phyloP scores from a whole-genome alignment of 2,113 vertebrate genomes.

The Capricornis sumatraensis region DNA sequence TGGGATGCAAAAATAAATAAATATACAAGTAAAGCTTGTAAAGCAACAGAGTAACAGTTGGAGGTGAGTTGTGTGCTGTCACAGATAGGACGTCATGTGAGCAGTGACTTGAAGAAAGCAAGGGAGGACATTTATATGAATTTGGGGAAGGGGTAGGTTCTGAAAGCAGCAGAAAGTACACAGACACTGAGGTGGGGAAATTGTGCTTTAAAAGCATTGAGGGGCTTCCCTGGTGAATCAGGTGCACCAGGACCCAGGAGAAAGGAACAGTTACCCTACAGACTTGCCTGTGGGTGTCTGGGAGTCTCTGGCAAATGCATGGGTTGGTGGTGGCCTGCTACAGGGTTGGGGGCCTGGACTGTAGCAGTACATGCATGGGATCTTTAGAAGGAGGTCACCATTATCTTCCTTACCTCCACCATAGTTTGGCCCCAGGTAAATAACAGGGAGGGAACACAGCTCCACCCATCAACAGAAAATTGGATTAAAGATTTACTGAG shows the following conservation, averaged over 20 bases:
- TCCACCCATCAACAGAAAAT: neutral
- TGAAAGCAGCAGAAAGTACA: neutral
- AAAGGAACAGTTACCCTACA: neutral
- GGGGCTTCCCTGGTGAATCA: neutral
- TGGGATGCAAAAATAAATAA: neutral
- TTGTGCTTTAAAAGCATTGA: neutral
- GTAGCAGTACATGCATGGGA: neutral
- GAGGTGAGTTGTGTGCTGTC: neutral
- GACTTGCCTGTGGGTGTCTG: neutral
- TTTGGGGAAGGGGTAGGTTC: neutral
- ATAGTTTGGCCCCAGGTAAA: neutral
- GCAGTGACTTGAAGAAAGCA: neutral
- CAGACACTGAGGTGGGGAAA: neutral
- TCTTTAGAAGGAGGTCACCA: neutral
- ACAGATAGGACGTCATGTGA: neutral
- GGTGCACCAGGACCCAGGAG: neutral
- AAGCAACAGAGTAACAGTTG: neutral
- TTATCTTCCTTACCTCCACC: neutral
- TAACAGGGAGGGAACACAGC: neutral
- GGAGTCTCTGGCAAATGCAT: neutral
- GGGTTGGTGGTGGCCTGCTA: neutral
- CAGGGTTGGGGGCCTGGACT: neutral
- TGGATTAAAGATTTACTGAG: neutral
- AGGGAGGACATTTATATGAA: neutral
- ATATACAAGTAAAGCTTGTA: neutral